Conservation (phyloP, 2,113 vertebrate species). For the Daubentonia madagascariensis region DNA sequence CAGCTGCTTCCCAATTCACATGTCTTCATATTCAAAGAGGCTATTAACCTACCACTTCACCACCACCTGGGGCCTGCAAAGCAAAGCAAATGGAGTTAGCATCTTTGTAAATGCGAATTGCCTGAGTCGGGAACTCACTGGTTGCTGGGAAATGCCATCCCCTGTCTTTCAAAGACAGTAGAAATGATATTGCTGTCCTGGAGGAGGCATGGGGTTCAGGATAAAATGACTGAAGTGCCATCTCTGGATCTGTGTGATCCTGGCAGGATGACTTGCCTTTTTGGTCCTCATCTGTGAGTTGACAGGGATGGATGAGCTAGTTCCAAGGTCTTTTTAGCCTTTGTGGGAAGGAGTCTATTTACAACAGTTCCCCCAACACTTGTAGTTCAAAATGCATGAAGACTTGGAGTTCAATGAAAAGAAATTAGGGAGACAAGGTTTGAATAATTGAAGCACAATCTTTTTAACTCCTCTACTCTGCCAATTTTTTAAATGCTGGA, state of each 20-base stretch:
- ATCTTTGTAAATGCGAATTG: not conserved
- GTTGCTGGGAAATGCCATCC: not conserved
- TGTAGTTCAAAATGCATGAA: not conserved
- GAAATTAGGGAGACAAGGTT: not conserved
- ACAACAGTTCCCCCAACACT: not conserved
- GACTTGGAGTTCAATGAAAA: not conserved
- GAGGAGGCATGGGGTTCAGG: not conserved
- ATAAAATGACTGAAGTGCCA: rapidly evolving
- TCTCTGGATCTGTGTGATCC: not conserved
- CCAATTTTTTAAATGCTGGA: not conserved
- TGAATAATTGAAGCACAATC: not conserved
- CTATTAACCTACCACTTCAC: slow-evolving; percentile 22
- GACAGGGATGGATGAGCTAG: not conserved
- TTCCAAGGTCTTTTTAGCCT: not conserved
- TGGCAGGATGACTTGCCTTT: not conserved
- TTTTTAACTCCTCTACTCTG: not conserved
- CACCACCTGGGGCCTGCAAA: slow-evolving; percentile 32
- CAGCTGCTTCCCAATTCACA: slow-evolving; percentile 20
- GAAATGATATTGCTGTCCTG: not conserved
- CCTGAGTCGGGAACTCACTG: not conserved
- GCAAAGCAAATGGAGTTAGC: not conserved
- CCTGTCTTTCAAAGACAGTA: not conserved
- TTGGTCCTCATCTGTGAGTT: not conserved
- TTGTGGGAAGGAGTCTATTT: not conserved
- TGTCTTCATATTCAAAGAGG: slow-evolving; percentile 48